Conservation (phyloP, 2,113 vertebrate species). For the Panthera uncia region DNA sequence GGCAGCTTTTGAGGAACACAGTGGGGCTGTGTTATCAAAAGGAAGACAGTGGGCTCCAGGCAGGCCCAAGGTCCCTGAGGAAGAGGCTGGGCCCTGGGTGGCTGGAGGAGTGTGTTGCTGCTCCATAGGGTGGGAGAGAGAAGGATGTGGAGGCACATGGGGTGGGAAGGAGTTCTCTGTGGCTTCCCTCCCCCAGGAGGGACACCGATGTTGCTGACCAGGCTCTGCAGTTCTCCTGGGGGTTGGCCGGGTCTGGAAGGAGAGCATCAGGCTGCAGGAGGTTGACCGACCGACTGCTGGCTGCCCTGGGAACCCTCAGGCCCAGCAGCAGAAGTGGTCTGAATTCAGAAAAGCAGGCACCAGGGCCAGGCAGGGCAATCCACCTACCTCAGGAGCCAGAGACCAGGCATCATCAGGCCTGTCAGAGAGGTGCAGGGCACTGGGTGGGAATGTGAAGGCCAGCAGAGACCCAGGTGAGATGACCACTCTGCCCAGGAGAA, state of each 20-base stretch:
- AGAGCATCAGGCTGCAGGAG: background rate
- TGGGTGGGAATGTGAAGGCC: background rate
- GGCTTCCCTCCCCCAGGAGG: background rate
- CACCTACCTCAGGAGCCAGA: background rate
- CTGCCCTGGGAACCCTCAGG: background rate
- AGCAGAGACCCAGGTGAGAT: background rate
- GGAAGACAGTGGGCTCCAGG: background rate
- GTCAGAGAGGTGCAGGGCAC: background rate
- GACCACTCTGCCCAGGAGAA: background rate
- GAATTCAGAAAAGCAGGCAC: background rate
- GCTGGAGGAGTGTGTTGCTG: background rate
- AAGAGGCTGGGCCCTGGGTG: background rate
- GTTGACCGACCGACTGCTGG: too few relatives aligned
- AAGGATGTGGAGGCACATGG: rapidly evolving
- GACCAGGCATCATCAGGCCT: background rate
- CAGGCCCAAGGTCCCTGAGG: rapidly evolving
- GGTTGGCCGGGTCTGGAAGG: background rate
- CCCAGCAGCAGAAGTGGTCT: background rate
- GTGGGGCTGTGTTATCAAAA: background rate
- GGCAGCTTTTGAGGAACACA: background rate
- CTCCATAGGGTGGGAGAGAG: background rate
- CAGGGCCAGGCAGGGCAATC: background rate
- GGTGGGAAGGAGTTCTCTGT: background rate
- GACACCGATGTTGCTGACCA: background rate
- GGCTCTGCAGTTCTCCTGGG: background rate